Evolutionary conservation across 2,113 vertebrate genomes (phyloP), one percentile per base, ranked within the genome.

Genomic region (Corynorhinus townsendii): DNA sequence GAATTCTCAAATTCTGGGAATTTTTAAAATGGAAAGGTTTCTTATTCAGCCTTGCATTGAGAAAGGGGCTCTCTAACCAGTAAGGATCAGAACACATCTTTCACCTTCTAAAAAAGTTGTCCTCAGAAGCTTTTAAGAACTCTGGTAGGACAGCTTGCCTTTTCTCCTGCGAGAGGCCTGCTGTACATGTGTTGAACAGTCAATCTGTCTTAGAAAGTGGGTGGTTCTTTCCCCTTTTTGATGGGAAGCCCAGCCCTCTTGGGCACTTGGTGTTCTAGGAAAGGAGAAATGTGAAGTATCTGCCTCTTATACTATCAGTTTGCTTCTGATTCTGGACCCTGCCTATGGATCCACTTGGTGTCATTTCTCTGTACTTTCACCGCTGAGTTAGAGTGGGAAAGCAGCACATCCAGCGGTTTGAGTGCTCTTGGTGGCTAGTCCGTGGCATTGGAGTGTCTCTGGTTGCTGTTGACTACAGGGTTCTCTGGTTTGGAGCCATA

Each of bases 131-230:
- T 89, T 95, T 93, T 89, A 83, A 90, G 93, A 72, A 88, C 94
- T 96, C 89, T 92, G 90, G 72, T 69, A 95, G 96, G 95, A 97
- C 96, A 97, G 92, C 92, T 96, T 97, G 95, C 95, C 35, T 96
- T 93, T 95, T 89, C 84, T 85, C 75, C 56, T 91, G 81, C 43
- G 77, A 77, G 91, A 69, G 94, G 75, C 89, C 89, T 97, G 93
- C 90, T 95, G 97, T 97, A 62, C 95, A 91, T 96, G 96, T 96
- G 96, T 86, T 97, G 90, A 90, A 91, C 49, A 95, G 91, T 95
- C 97, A 95, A 84, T 96, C 97, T 97, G 97, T 89, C 83, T 93
- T 93, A 84, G 72, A 87, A 95, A 97, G 96, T 97, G 95, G 97
- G 95, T 97, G 97, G 95, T 97, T 97, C 96, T 97, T 95, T 93